Percentiles rank a stretch among this genome's conserved stretches.
These are phyloP conservation scores for Rhopalosiphum maidis DNA, from an alignment of 1,140 invertebrate species.

Conservation along the genomic window DNA sequence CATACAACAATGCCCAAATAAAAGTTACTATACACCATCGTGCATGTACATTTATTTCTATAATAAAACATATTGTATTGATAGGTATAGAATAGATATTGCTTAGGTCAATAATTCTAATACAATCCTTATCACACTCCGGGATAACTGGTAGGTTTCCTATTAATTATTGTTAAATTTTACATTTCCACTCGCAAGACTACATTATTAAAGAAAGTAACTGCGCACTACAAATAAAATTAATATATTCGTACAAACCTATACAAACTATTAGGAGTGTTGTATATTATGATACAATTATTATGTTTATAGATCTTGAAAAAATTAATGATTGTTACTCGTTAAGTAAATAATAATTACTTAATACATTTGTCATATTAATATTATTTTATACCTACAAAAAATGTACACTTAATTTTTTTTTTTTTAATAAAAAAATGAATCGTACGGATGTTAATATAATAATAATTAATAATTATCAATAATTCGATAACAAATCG, in stretches of 20 bases:
- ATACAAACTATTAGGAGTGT: not conserved
- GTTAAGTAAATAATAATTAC: not conserved
- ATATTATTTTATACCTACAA: not conserved
- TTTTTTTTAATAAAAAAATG: not conserved
- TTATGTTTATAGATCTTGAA: not conserved
- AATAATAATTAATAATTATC: not conserved
- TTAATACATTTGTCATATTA: not conserved
- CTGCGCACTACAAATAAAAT: not conserved
- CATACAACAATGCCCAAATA: not conserved
- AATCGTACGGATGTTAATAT: not conserved
- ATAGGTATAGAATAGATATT: no score
- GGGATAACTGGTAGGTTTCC: no score
- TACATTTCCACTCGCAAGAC: no score
- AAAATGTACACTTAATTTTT: not conserved
- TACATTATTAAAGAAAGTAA: not conserved
- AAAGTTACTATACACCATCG: not conserved
- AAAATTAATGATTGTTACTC: not conserved
- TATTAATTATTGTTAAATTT: no score
- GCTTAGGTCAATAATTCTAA: no score
- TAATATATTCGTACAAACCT: not conserved
- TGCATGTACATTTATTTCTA: not conserved
- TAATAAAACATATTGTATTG: not conserved
- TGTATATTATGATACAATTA: not conserved
- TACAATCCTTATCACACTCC: no score
- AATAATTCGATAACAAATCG: not conserved